A percentile compares a stretch with the other conserved stretches of the same genome.
Evolutionary conservation across 2,797 vertebrate species (phyloP).

Genomic region (Poeciliopsis turneri): DNA sequence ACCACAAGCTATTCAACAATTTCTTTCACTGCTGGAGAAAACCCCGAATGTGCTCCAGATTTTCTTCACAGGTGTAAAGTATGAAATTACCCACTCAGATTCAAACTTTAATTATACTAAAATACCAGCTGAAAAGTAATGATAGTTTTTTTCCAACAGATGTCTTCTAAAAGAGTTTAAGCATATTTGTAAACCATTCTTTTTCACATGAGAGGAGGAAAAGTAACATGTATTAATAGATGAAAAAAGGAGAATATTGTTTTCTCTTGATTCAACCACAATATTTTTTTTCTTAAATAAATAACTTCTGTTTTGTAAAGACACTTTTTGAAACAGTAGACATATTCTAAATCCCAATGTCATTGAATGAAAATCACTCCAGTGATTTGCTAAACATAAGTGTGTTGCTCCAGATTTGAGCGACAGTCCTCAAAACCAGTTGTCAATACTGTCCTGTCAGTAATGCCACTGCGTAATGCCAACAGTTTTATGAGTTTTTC

Average conservation of each 20-base stretch:
- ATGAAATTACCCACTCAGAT: constrained; percentile 53
- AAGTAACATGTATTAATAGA: constrained; percentile 83
- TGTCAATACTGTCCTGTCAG: constrained; percentile 65
- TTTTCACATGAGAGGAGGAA: constrained; percentile 68
- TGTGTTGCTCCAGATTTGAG: constrained; percentile 59
- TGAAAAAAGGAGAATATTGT: constrained; percentile 91
- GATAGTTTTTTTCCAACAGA: constrained; percentile 49
- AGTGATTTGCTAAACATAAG: constrained; percentile 66
- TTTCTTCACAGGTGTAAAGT: constrained; percentile 57
- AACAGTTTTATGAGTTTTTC: constrained; percentile 77
- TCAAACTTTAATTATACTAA: constrained; percentile 44
- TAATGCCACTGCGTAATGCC: constrained; percentile 69
- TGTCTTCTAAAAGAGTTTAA: constrained; percentile 87
- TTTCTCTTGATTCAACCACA: constrained; percentile 98
- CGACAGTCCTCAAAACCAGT: constrained; percentile 59
- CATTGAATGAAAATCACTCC: constrained; percentile 89
- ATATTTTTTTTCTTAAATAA: constrained; percentile 98
- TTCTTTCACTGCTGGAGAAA: constrained; percentile 62
- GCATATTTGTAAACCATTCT: constrained; percentile 87
- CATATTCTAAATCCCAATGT: constrained; percentile 96
- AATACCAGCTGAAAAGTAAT: constrained; percentile 38
- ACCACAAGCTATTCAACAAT: constrained; percentile 63
- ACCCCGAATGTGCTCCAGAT: constrained; percentile 60
- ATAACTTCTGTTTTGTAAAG: constrained; percentile 99
- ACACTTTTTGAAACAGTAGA: constrained; percentile 99